Evolutionary conservation across 2,888 invertebrate species (phyloP), one percentile per base, ranked within the genome.

Genomic region (Yponomeuta sedellus): DNA sequence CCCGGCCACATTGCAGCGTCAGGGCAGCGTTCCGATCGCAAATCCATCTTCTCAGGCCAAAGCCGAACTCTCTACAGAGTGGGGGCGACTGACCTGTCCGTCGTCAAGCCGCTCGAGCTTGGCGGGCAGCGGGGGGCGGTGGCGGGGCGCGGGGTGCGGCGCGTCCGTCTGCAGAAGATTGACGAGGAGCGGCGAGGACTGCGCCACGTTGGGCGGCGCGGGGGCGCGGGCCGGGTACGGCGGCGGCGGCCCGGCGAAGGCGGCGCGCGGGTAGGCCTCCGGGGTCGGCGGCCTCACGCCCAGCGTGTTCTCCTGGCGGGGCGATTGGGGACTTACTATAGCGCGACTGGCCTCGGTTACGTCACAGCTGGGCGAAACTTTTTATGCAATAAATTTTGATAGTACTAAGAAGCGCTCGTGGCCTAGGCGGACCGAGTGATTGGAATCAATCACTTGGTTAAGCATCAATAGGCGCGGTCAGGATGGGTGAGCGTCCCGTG

Each of bases 141-240:
- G 66, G 84, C 70, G 10, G 83, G 83, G 70, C 83, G 81, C 67
- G 85, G 85, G 70, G 85, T 82, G 75, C 57, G 79, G 76, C 64
- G 92, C 95, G 77, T 97, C 97, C 79, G 96, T 98, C 89, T 98
- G 98, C 74, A 98, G 91, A 72, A 98, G 88, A 85, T 98, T 98
- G 44, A 98, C 98, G 71, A 98, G 92, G 72, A 98, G 89, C 25
- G 98, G 98, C 78, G 97, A 98, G 71, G 94, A 97, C 83, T 95
- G 94, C 67, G 96, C 96, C 72, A 96, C 96, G 70, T 94, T 92
- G 65, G 85, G 79, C 40, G 76, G 44, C 66, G 76, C 74, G 52
- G 81, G 71, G 67, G 91, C 73, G 84, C 86, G 57, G 88, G 87
- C 82, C 34, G 79, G 79, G 66, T 83, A 74, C 52, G 85, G 81